Percentiles rank a stretch among this genome's conserved stretches.
Evolutionary conservation across 2,888 invertebrate genomes (phyloP).

Genomic region (Pasiphila rectangulata): DNA sequence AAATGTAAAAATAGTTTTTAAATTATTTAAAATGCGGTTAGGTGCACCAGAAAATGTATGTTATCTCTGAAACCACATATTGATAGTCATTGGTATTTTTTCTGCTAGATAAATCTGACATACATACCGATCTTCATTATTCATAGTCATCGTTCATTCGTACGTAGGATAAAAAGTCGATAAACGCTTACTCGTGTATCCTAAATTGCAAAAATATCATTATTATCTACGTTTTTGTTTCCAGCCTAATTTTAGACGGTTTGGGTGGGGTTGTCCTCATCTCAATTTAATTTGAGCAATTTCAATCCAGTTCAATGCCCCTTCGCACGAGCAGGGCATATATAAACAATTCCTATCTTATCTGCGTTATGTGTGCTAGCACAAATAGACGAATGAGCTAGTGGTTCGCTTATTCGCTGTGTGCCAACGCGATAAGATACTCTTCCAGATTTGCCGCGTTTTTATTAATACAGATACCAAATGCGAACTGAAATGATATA

Average conservation of each 20-base stretch:
- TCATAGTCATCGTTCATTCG: too few species aligned
- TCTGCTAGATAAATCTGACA: too few species aligned
- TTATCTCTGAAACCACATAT: too few species aligned
- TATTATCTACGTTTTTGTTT: neutral
- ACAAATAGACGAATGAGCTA: conserved; percentile 5
- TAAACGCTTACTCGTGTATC: too few species aligned
- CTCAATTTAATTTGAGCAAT: conserved; percentile 1
- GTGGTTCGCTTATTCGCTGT: conserved; percentile 8
- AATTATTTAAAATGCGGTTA: too few species aligned
- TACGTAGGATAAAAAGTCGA: too few species aligned
- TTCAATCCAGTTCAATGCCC: conserved; percentile 6
- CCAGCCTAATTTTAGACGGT: neutral
- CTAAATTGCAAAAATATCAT: too few species aligned
- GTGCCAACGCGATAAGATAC: conserved; percentile 19
- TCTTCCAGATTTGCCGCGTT: conserved; percentile 17
- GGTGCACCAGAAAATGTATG: too few species aligned
- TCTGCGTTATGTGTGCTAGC: neutral
- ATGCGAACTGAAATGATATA: neutral
- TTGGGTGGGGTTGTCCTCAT: neutral
- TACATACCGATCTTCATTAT: too few species aligned
- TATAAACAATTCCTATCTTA: conserved; percentile 10
- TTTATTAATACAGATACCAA: conserved; percentile 4
- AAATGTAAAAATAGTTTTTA: too few species aligned
- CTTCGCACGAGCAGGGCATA: conserved; percentile 4
- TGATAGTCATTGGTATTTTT: too few species aligned